Evolutionary conservation across 2,113 vertebrate species (phyloP), one percentile per base, ranked within the genome.

Genomic region (Rhinoderma darwinii): DNA sequence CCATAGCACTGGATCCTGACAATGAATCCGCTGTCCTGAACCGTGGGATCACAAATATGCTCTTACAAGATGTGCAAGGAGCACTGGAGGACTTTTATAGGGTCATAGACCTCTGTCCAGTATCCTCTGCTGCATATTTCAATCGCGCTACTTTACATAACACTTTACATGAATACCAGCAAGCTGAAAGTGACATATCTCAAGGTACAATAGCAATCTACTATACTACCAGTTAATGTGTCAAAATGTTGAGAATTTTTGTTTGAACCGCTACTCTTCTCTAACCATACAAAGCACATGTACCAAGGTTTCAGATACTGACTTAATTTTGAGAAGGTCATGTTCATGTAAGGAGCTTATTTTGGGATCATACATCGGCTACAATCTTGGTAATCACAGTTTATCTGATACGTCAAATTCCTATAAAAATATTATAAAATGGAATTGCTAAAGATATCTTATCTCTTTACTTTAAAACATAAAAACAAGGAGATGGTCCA

Each of bases 1-100:
- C 93, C 70, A 88, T 95, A 77, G 73, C 90, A 20, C 90, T 93
- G 88, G 92, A 96, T 73, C 92, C 94, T 47, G 84, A 47, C 84
- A 93, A 95, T 88, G 90, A 95, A 75, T 93, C 90, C 74, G 92
- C 91, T 75, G 25, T 92, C 83, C 89, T 95, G 89, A 96, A 96
- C 91, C 90, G 90, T 89, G 95, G 94, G 88, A 90, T 96, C 88
- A 90, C 91, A 88, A 92, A 94, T 54, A 92, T 88, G 5, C 39
- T 94, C 37, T 89, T 96, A 83, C 90, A 90, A 83, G 92, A 93
- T 82, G 90, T 90, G 35, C 88, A 94, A 84, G 94, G 92, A 89
- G 94, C 94, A 50, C 87, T 94, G 88, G 89, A 90, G 90, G 95
- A 96, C 90, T 96, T 96, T 89, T 89, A 90, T 85, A 80, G 37